These are phyloP conservation scores for Amblyjoppa fuscipennis DNA, from an alignment of 2,888 invertebrate genomes.

Conservation along the genomic window DNA sequence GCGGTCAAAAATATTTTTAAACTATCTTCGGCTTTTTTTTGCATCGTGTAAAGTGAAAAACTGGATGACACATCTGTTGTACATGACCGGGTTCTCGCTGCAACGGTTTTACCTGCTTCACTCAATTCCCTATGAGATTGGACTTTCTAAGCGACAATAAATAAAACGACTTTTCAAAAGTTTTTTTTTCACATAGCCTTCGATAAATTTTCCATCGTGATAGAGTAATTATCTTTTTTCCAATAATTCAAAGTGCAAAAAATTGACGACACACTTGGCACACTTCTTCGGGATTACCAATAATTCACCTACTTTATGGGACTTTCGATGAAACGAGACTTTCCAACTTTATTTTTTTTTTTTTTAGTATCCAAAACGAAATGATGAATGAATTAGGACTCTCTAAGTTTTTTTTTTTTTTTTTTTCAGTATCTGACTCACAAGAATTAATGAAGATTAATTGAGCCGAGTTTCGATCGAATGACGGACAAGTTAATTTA, in stretches of 20 bases:
- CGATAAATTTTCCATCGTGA: too few relatives aligned
- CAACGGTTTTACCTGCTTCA: background rate
- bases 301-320: background rate
- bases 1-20: background rate
- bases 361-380: background rate
- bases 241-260: background rate
- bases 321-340: background rate
- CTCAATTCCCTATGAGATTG: background rate
- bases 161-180: background rate
- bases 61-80: background rate
- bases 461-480: background rate
- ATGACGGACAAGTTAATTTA: conserved; percentile 6
- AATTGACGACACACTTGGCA: background rate
- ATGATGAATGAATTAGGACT: background rate
- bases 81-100: background rate
- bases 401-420: background rate
- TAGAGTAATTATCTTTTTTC: background rate
- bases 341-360: background rate
- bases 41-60: background rate
- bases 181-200: too few relatives aligned
- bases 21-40: background rate
- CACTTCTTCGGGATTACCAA: background rate
- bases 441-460: conserved; percentile 40
- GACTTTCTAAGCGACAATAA: background rate
- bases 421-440: conserved; percentile 1